Evolutionary conservation across 2,888 invertebrate species (phyloP).

Genomic region (Cheilosia urbana): DNA sequence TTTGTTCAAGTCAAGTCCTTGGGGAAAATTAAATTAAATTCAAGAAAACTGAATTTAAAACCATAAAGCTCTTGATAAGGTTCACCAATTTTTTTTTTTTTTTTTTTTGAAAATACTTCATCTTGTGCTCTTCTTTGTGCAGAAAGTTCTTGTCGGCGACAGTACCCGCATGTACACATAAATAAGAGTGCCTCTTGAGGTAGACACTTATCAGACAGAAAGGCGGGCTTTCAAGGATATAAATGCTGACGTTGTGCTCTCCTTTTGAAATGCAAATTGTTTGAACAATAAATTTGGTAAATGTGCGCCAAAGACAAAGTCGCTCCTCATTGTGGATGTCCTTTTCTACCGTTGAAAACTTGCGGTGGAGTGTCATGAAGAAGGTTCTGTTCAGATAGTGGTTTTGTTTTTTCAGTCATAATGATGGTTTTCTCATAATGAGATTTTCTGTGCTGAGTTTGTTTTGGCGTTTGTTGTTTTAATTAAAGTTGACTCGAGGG

Average conservation of each 20-base stretch:
- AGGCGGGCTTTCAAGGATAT: constrained; percentile 18
- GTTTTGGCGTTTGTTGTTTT: constrained; percentile 19
- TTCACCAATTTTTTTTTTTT: not conserved
- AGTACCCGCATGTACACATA: not conserved
- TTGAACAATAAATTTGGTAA: constrained; percentile 32
- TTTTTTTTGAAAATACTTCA: not conserved
- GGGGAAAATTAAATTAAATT: constrained; percentile 24
- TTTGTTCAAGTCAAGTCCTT: constrained; percentile 19
- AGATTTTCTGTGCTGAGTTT: constrained; percentile 31
- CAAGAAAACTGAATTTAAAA: not conserved
- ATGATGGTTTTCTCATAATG: constrained; percentile 16
- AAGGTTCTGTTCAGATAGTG: constrained; percentile 13
- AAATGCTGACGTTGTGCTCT: constrained; percentile 33
- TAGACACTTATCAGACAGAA: constrained; percentile 45
- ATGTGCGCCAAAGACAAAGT: constrained; percentile 26
- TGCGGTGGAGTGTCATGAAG: constrained; percentile 1
- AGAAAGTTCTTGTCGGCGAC: constrained; percentile 30
- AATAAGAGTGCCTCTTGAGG: constrained; percentile 14
- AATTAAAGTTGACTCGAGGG: constrained; percentile 29
- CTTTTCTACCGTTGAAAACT: constrained; percentile 24
- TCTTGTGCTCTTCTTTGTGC: not conserved
- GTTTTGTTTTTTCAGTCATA: not conserved
- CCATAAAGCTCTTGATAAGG: constrained; percentile 1
- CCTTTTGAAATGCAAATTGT: constrained; percentile 41
- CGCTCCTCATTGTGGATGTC: constrained; percentile 17